phyloP scores from a whole-genome alignment of 2,888 invertebrate genomes.

The Lucinisca nassula region DNA sequence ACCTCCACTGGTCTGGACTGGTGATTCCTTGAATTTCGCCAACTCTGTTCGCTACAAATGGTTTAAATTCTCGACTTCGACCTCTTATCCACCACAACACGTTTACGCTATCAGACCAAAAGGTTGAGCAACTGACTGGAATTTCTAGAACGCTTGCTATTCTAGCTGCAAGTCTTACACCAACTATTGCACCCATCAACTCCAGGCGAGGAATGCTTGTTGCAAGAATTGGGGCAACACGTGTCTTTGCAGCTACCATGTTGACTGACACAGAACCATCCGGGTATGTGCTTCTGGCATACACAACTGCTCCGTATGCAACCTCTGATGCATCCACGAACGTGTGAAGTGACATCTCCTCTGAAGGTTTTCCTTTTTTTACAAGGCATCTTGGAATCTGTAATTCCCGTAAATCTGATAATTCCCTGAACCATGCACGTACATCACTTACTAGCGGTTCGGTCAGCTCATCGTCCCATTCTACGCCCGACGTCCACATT shows the following conservation, averaged over 20 bases:
- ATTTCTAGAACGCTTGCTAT: background rate
- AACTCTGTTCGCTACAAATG: conserved; percentile 61
- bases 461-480: conserved; percentile 77
- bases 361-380: background rate
- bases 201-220: conserved; percentile 25
- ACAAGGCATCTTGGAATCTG: background rate
- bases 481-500: conserved; percentile 72
- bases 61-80: conserved; percentile 30
- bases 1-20: conserved; percentile 1
- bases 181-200: conserved; percentile 24
- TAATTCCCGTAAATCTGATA: conserved; percentile 7
- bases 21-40: conserved; percentile 30
- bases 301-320: conserved; percentile 30
- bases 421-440: conserved; percentile 51
- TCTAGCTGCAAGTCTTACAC: background rate
- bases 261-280: background rate
- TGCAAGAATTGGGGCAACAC: conserved; percentile 36
- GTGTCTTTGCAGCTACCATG: conserved; percentile 30
- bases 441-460: conserved; percentile 13
- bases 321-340: conserved; percentile 44
- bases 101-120: conserved; percentile 1
- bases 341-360: conserved; percentile 10
- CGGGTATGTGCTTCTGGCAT: conserved; percentile 13
- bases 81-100: conserved; percentile 48
- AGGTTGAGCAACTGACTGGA: background rate